Evolutionary conservation across 30 jellyfish, hydroid and myxozoan genomes (phyloP), one percentile per base, ranked within the genome.

Genomic region (Aurelia sp.): DNA sequence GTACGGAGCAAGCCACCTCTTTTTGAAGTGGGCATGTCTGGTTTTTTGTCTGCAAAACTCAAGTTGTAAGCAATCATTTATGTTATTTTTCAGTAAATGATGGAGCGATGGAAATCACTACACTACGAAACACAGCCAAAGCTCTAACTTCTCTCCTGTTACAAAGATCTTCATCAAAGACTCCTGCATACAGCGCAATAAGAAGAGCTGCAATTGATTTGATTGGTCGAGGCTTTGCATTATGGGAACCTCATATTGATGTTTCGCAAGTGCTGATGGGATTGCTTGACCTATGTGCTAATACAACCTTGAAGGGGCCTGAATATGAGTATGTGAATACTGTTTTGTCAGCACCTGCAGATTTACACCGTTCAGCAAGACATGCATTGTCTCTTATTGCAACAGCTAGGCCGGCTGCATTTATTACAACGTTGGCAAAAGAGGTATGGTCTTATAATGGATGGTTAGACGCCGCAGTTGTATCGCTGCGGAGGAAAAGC

Each of bases 171-270:
- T 79, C 96, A 61, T 50, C 97, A 31, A 79, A 94, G 67, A 82
- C 90, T 40, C 91, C 97, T 24, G 98, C 98, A 0, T 93, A 81
- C 74, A 93, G 97, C 74, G 97, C 99, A 13, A 94, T 89, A 55
- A 72, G 97, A 68, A 64, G 99, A 65, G 99, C 99, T 3, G 97
- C 97, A 40, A 89, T 94, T 58, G 97, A 89, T 64, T 75, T 94
- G 90, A 94, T 94, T 64, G 99, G 99, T 10, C 92, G 99, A 11
- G 99, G 99, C 30, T 94, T 94, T 85, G 97, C 96, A 68, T 74
- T 94, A 57, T 94, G 97, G 97, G 97, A 89, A 65, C 99, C 97
- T 13, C 97, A 94, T 68, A 89, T 94, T 66, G 99, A 94, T 71
- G 97, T 94, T 5, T 94, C 99, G 58, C 97, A 94, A 40, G 99